Percentiles rank a stretch among this genome's conserved stretches.
Conservation (phyloP, 1,140 invertebrate species). For the Thaumetopoea pityocampa region DNA sequence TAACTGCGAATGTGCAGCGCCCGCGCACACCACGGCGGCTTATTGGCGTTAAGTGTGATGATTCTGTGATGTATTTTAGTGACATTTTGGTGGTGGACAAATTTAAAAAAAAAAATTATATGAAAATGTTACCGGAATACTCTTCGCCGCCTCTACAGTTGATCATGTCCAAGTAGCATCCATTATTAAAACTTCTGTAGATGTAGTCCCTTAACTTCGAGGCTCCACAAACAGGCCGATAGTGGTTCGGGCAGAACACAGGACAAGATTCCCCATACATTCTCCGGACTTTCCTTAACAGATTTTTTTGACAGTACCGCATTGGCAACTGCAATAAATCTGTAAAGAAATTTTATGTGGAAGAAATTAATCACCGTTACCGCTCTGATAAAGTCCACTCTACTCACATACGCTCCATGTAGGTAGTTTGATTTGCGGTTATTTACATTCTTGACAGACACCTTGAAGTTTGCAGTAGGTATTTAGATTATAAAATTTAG, state of each 20-base stretch:
- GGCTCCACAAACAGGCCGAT: conserved; percentile 49
- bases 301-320: conserved; percentile 45
- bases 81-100: no score
- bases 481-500: no score
- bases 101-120: conserved; percentile 2
- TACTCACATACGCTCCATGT: no score
- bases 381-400: no score
- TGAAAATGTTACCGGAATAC: conserved; percentile 27
- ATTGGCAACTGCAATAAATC: conserved; percentile 32
- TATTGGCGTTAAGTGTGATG: no score
- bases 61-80: no score
- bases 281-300: conserved; percentile 19
- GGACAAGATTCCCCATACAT: conserved; percentile 53
- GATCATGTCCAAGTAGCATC: conserved; percentile 54
- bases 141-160: conserved; percentile 53
- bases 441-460: no score
- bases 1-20: no score
- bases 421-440: no score
- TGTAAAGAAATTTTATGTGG: conserved; percentile 30
- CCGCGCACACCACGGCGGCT: no score
- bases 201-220: conserved; percentile 38
- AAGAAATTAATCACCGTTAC: no score
- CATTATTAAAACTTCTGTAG: conserved; percentile 51
- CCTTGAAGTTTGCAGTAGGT: no score
- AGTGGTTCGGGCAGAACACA: conserved; percentile 50